Conservation (phyloP, 2,797 vertebrate species). For the Adrianichthys oophorus region DNA sequence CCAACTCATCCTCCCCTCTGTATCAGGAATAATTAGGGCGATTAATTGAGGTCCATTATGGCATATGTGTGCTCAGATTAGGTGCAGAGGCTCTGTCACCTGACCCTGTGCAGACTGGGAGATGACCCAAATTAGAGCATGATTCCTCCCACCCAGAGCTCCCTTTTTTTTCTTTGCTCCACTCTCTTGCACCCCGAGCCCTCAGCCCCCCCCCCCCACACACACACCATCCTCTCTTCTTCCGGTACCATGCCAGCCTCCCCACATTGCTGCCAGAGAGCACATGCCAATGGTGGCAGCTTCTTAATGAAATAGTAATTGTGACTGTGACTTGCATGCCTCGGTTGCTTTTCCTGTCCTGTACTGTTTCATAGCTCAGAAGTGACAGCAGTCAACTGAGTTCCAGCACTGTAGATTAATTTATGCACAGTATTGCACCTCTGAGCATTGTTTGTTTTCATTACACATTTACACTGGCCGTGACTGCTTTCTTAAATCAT, state of each 20-base stretch:
- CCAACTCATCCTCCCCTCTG: constrained; percentile 29
- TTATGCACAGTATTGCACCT: constrained; percentile 59
- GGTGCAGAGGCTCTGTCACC: constrained; percentile 65
- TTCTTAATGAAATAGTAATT: constrained; percentile 80
- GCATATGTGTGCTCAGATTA: constrained; percentile 78
- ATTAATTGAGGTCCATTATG: constrained; percentile 75
- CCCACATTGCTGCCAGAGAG: constrained; percentile 58
- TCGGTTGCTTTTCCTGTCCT: constrained; percentile 62
- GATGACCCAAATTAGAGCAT: constrained; percentile 79
- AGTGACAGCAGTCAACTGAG: constrained; percentile 43
- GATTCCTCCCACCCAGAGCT: constrained; percentile 53
- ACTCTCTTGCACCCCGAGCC: constrained; percentile 18
- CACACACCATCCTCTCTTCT: constrained; percentile 37
- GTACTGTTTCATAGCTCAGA: constrained; percentile 53
- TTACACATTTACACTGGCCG: constrained; percentile 49
- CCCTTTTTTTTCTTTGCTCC: constrained; percentile 35
- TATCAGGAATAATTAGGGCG: constrained; percentile 79
- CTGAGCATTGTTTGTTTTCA: constrained; percentile 57
- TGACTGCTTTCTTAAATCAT: constrained; percentile 33
- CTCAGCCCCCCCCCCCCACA: constrained; percentile 21
- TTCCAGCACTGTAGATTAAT: constrained; percentile 60
- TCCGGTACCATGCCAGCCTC: constrained; percentile 59
- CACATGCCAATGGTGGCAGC: constrained; percentile 65
- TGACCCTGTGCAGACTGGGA: constrained; percentile 66
- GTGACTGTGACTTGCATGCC: constrained; percentile 72